A percentile compares a stretch with the other conserved stretches of the same genome.
phyloP scores from a whole-genome alignment of 2,888 invertebrate species.

The Hemicrepidius hirtus region DNA sequence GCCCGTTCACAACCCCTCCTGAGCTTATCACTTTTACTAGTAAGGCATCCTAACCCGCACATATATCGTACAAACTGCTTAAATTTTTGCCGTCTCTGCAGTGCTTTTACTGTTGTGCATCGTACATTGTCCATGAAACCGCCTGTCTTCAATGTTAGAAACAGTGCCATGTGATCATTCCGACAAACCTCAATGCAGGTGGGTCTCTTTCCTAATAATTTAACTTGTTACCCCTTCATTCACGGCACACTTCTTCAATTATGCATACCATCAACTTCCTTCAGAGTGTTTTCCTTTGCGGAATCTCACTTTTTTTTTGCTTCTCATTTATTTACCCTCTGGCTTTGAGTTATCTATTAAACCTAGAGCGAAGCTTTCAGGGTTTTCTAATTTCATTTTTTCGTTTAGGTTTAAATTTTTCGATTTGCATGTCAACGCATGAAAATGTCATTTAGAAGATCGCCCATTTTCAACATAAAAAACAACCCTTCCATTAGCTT shows the following conservation, averaged over 20 bases:
- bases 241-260: slow-evolving; percentile 34
- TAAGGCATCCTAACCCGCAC: slow-evolving; percentile 58
- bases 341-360: neutral
- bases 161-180: slow-evolving; percentile 66
- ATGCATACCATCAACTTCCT: neutral
- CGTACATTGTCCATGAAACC: slow-evolving; percentile 63
- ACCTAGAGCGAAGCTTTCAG: neutral
- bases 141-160: slow-evolving; percentile 66
- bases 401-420: neutral
- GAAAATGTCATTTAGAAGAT: neutral
- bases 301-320: neutral
- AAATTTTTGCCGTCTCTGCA: slow-evolving; percentile 63
- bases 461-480: too few relatives aligned
- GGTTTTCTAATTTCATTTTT: neutral
- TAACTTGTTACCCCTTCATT: slow-evolving; percentile 43
- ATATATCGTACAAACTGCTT: slow-evolving; percentile 59
- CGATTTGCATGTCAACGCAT: slow-evolving; percentile 5
- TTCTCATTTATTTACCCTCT: neutral
- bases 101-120: slow-evolving; percentile 62
- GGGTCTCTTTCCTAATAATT: slow-evolving; percentile 56
- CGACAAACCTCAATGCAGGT: slow-evolving; percentile 68
- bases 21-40: slow-evolving; percentile 61
- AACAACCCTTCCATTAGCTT: neutral
- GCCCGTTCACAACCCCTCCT: slow-evolving; percentile 65
- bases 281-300: neutral